Evolutionary conservation across 1,140 invertebrate species (phyloP).

Genomic region (Polypedilum vanderplanki): DNA sequence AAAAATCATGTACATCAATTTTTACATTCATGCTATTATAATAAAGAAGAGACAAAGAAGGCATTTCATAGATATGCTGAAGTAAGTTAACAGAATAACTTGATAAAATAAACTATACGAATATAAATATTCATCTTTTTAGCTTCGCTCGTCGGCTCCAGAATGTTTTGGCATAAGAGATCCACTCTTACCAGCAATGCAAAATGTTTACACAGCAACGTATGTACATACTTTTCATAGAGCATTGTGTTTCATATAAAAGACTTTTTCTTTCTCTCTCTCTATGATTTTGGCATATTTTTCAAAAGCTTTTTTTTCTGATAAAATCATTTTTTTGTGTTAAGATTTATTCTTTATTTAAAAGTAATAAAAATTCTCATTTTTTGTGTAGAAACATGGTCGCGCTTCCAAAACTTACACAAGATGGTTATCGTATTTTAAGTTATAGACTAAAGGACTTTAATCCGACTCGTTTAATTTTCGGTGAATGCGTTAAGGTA

Average conservation of each 20-base stretch:
- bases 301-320: too few relatives aligned
- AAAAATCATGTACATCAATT: slow-evolving; percentile 31
- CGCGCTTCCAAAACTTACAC: slow-evolving; percentile 48
- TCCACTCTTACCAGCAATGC: slow-evolving; percentile 15
- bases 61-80: slow-evolving; percentile 28
- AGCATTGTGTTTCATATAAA: background rate
- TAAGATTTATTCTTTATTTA: background rate
- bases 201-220: slow-evolving; percentile 30
- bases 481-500: slow-evolving; percentile 49
- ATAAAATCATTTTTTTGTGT: background rate
- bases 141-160: slow-evolving; percentile 29
- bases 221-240: slow-evolving; percentile 29
- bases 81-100: background rate
- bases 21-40: slow-evolving; percentile 29
- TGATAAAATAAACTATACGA: background rate
- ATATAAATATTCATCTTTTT: background rate
- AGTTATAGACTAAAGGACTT: slow-evolving; percentile 51
- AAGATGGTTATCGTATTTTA: slow-evolving; percentile 54
- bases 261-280: background rate
- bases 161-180: slow-evolving; percentile 30
- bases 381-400: slow-evolving; percentile 46
- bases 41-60: slow-evolving; percentile 27
- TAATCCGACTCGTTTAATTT: slow-evolving; percentile 54
- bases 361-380: background rate
- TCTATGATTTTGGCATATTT: background rate